Conservation (phyloP, 2,797 vertebrate genomes). For the Molothrus ater region DNA sequence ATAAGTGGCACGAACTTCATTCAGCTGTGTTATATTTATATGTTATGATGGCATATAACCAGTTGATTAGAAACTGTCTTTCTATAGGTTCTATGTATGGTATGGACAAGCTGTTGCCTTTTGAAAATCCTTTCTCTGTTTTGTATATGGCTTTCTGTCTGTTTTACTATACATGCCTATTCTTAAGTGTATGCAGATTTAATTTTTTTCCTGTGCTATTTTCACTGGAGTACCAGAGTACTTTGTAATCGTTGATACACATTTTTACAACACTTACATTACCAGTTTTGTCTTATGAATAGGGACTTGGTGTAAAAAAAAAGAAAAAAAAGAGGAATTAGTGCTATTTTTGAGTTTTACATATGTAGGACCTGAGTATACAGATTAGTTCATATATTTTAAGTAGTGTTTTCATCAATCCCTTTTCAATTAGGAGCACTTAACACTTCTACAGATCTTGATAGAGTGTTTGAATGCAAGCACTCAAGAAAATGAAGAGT, state of each 20-base stretch:
- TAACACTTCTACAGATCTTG: not conserved
- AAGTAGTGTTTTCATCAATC: not conserved
- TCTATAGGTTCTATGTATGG: not conserved
- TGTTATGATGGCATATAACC: not conserved
- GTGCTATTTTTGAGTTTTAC: not conserved
- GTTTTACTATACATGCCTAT: fast-evolving
- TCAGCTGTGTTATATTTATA: not conserved
- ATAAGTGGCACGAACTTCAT: not conserved
- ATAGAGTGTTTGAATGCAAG: not conserved
- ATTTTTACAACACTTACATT: not conserved
- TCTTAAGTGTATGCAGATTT: not conserved
- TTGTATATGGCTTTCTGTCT: not conserved
- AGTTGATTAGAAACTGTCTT: not conserved
- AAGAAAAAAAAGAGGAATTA: not conserved
- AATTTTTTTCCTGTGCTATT: not conserved
- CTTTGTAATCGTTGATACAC: not conserved
- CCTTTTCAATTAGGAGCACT: not conserved
- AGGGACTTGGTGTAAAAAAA: not conserved
- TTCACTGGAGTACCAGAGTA: not conserved
- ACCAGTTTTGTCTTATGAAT: not conserved
- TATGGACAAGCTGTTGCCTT: not conserved
- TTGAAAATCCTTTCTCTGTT: not conserved
- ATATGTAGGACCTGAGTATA: not conserved
- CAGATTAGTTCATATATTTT: not conserved
- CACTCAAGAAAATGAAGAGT: not conserved